These are phyloP conservation scores for Palythoa caribaeorum DNA, from an alignment of 92 coral and sea anemone species.

Conservation along the genomic window DNA sequence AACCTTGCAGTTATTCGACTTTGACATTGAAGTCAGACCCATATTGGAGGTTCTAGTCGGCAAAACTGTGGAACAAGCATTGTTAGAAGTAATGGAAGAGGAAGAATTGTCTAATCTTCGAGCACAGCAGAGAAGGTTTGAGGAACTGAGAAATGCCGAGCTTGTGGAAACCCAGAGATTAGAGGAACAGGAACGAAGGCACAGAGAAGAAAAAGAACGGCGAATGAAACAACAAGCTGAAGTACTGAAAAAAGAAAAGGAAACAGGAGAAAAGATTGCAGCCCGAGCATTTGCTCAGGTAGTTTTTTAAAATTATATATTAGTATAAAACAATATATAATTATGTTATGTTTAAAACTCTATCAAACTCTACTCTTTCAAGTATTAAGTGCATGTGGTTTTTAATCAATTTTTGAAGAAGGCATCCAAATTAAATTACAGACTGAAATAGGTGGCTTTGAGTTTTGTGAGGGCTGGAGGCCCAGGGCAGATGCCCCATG, in stretches of 20 bases:
- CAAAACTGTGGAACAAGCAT: conserved; percentile 96
- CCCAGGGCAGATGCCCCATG: no score
- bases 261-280: conserved; percentile 97
- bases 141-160: conserved; percentile 96
- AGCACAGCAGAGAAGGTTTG: conserved; percentile 92
- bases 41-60: conserved; percentile 97
- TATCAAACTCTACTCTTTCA: no score
- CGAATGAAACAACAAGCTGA: conserved; percentile 98
- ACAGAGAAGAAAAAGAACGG: conserved; percentile 96
- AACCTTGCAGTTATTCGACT: conserved; percentile 81
- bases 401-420: no score
- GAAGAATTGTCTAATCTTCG: conserved; percentile 96
- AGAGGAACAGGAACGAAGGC: conserved; percentile 98
- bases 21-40: conserved; percentile 96
- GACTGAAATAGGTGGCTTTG: no score
- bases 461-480: no score
- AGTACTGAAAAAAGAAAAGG: conserved; percentile 91
- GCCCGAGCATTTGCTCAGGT: conserved; percentile 99
- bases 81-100: conserved; percentile 98
- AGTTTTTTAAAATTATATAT: neutral
- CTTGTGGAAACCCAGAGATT: conserved; percentile 98
- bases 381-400: no score
- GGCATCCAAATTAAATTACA: no score
- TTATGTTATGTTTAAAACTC: no score
- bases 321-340: neutral